Conservation (phyloP, 1,140 invertebrate genomes). For the Drusus annulatus region DNA sequence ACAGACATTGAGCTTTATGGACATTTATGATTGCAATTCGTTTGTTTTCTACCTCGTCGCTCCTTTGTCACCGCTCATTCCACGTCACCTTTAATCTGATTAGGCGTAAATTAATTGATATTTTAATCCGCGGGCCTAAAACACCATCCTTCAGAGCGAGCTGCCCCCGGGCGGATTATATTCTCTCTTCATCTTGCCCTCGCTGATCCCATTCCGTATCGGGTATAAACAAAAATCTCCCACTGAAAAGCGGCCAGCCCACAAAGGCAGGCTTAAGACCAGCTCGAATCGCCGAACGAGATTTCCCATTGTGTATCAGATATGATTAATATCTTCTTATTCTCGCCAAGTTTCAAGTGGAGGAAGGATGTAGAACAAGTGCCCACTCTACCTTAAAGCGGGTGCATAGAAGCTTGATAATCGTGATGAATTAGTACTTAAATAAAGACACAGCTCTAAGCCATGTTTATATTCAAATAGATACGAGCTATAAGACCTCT, state of each 20-base stretch:
- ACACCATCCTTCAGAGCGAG: neutral
- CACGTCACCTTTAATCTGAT: neutral
- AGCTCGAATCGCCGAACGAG: slow-evolving; percentile 30
- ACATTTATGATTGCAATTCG: no score
- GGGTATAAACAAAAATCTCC: slow-evolving; percentile 31
- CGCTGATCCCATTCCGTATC: slow-evolving; percentile 15
- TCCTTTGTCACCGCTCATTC: neutral
- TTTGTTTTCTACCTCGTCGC: no score
- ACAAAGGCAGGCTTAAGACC: slow-evolving; percentile 25
- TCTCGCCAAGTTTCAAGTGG: slow-evolving; percentile 7
- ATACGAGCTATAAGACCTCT: no score
- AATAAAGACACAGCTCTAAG: no score
- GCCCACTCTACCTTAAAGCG: neutral
- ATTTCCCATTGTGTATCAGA: slow-evolving; percentile 44
- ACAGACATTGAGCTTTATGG: no score
- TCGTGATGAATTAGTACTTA: no score
- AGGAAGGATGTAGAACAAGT: neutral
- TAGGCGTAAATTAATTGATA: slow-evolving; percentile 1
- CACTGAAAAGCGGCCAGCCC: neutral
- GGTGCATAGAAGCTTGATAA: no score
- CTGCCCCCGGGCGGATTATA: neutral
- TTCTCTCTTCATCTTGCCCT: slow-evolving; percentile 2
- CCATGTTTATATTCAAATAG: no score
- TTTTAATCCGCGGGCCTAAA: neutral
- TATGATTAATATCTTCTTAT: slow-evolving; percentile 45